phyloP scores from a whole-genome alignment of 1,140 invertebrate species.

The Drosophila sturtevanti region DNA sequence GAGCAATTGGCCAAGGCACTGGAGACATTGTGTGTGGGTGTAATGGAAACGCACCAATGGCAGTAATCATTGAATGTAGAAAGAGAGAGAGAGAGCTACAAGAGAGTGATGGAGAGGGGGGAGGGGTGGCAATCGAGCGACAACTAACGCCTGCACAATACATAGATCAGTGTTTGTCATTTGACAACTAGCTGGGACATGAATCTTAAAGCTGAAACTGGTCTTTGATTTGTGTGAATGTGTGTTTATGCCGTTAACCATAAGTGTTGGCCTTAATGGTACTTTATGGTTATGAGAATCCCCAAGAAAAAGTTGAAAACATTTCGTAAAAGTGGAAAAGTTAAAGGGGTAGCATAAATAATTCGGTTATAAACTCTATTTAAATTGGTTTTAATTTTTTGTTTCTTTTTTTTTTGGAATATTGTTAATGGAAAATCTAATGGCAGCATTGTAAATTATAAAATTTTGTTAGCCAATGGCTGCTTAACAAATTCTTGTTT shows the following conservation, averaged over 20 bases:
- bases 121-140: not conserved
- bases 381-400: not conserved
- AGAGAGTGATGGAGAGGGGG: no score
- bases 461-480: not conserved
- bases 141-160: constrained; percentile 25
- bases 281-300: not conserved
- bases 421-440: not conserved
- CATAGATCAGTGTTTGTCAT: constrained; percentile 60
- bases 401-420: no score
- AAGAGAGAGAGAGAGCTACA: no score
- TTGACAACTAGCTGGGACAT: constrained; percentile 18
- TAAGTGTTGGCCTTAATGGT: constrained; percentile 7
- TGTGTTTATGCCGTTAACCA: not conserved
- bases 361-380: not conserved
- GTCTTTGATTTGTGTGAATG: constrained; percentile 11
- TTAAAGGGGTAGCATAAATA: not conserved
- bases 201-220: not conserved
- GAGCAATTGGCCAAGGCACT: constrained; percentile 47
- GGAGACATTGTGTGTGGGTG: constrained; percentile 55
- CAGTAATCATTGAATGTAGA: constrained; percentile 19
- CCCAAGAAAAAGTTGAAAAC: not conserved
- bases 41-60: constrained; percentile 59
- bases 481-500: no score
- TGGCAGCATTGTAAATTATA: not conserved
- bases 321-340: not conserved